These are phyloP conservation scores for Campylomormyrus numenius DNA, from an alignment of 2,113 vertebrate species.

Conservation along the genomic window DNA sequence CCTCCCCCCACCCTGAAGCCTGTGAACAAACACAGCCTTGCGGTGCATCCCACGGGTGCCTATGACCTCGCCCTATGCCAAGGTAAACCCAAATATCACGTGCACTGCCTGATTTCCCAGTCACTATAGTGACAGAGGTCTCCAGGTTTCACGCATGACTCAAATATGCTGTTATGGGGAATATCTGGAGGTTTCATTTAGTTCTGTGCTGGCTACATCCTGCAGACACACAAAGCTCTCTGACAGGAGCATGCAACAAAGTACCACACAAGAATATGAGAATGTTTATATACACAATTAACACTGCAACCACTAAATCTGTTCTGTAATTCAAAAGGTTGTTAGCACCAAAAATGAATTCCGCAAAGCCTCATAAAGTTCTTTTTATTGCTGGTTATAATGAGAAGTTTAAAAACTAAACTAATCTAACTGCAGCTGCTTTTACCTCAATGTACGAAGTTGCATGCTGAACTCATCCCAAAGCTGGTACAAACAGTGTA, in stretches of 20 bases:
- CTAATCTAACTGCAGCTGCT: background rate
- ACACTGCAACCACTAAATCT: background rate
- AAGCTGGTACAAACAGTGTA: background rate
- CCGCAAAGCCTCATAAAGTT: background rate
- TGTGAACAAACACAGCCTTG: background rate
- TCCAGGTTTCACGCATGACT: slow-evolving; percentile 25
- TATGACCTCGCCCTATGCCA: background rate
- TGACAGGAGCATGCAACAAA: background rate
- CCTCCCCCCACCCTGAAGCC: background rate
- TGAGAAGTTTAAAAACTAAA: background rate
- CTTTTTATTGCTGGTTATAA: background rate
- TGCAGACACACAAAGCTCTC: background rate
- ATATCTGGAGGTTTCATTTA: background rate
- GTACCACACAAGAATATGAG: background rate
- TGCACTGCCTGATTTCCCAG: slow-evolving; percentile 22
- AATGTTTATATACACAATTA: background rate
- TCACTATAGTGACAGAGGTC: slow-evolving; percentile 35
- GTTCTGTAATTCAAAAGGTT: background rate
- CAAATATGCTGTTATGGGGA: background rate
- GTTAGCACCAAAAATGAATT: background rate
- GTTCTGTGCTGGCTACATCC: too few relatives aligned
- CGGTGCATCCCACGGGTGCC: background rate
- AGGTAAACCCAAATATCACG: background rate
- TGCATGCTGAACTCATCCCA: background rate
- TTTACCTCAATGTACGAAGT: background rate